A percentile compares a stretch with the other conserved stretches of the same genome.
Conservation (phyloP, 2,797 vertebrate species). For the Amblyopsis hoosieri region DNA sequence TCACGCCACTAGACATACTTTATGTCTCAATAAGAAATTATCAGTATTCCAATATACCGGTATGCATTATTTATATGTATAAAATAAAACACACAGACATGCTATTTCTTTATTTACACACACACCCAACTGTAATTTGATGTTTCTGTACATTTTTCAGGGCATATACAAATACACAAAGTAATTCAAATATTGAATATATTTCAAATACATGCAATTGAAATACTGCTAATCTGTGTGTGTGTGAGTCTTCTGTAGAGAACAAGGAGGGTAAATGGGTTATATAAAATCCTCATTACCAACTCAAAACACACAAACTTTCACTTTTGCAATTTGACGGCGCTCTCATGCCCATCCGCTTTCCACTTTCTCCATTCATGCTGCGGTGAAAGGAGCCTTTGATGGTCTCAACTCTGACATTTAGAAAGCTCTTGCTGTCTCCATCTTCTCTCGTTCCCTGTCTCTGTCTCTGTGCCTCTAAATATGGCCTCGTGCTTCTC, state of each 20-base stretch:
- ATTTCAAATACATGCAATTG: too few species aligned
- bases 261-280: slow-evolving; percentile 67
- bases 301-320: slow-evolving; percentile 34
- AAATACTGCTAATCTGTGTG: not conserved
- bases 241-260: slow-evolving; percentile 45
- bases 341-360: slow-evolving; percentile 65
- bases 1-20: too few species aligned
- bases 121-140: too few species aligned
- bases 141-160: too few species aligned
- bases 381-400: slow-evolving; percentile 59
- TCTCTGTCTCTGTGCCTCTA: slow-evolving; percentile 33
- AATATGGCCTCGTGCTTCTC: slow-evolving; percentile 57
- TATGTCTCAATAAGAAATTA: too few species aligned
- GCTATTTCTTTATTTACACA: too few species aligned
- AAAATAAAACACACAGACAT: too few species aligned
- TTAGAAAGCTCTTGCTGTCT: slow-evolving; percentile 67
- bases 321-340: slow-evolving; percentile 57
- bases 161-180: too few species aligned
- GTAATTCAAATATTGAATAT: too few species aligned
- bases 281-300: slow-evolving; percentile 69
- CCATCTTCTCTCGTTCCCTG: slow-evolving; percentile 38
- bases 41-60: too few species aligned
- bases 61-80: too few species aligned
- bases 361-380: slow-evolving; percentile 72
- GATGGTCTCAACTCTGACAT: slow-evolving; percentile 74